Evolutionary conservation across 2,113 vertebrate genomes (phyloP), one percentile per base, ranked within the genome.

Genomic region (Strix aluco): DNA sequence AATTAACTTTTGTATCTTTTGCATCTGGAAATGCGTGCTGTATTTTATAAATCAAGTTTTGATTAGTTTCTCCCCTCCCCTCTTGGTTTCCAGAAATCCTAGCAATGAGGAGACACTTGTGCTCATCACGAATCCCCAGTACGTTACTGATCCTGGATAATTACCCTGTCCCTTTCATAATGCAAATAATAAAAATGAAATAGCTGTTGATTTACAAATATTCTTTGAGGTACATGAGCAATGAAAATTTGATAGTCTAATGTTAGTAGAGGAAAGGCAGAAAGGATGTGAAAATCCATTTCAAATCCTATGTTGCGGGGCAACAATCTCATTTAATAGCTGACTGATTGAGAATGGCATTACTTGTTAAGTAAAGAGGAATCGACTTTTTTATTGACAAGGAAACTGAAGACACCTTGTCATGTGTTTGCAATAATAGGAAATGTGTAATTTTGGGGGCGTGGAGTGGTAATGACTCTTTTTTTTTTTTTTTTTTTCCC

Each of bases 1-100:
- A 32, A 94, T 90, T 94, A 92, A 73, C 84, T 91, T 58, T 5
- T n/a, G 7, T 63, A 59, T 92, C 54, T 91, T 86, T 80, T 85
- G 62, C 51, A 47, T 94, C 90, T 93, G 71, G 58, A 88, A 93
- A 58, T 32, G 14, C 29, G 26, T 29, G 5, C 71, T 88, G 46
- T 73, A 15, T 90, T 96, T 96, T 95, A 62, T 91, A 94, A 81
- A 79, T 84, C 22, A 67, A 9, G 44, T 78, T 91, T 78, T 70
- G 1, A 0, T 81, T 84, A 71, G 51, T 42, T 47, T 47, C 5
- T 13, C 5, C 17, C 9, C 20, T 40, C 44, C 47, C 26, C 15
- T 73, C 81, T 38, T 81, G 38, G 18, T 89, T 86, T 89, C 62
- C 57, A 47, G 73, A 81, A 84, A 26, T 55, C 27, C n/a, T 57